A percentile compares a stretch with the other conserved stretches of the same genome.
phyloP scores from a whole-genome alignment of 1,140 invertebrate genomes.

The Popillia japonica region DNA sequence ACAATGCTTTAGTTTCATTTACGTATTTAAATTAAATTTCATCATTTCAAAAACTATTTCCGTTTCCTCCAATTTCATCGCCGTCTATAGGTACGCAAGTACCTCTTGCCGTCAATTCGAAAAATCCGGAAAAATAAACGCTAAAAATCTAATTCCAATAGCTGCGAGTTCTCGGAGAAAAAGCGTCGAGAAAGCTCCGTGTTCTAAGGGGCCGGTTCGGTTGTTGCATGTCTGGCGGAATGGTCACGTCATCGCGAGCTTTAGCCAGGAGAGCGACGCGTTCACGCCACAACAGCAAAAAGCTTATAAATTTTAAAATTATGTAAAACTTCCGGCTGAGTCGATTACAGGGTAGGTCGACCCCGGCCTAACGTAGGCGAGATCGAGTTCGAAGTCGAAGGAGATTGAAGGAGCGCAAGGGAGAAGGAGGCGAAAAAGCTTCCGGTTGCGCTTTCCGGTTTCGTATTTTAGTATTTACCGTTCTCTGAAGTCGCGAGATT shows the following conservation, averaged over 20 bases:
- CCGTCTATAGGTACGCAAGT: no score
- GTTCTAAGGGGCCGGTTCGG: background rate
- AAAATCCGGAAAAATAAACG: background rate
- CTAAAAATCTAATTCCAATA: background rate
- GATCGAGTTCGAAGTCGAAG: background rate
- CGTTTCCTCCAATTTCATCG: no score
- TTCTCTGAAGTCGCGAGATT: background rate
- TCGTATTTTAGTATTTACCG: constrained; percentile 1
- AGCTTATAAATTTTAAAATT: constrained; percentile 40
- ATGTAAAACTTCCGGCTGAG: constrained; percentile 36
- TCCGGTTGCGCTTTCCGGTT: constrained; percentile 1
- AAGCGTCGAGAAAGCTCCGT: background rate
- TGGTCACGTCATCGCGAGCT: constrained; percentile 3
- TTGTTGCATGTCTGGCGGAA: background rate
- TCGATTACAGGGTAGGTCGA: background rate
- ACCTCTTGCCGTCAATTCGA: no score
- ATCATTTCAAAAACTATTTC: background rate
- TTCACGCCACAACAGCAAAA: constrained; percentile 26
- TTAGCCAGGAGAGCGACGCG: background rate
- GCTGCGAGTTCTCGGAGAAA: background rate
- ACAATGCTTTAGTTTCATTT: no score
- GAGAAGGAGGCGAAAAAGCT: background rate
- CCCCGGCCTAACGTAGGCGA: background rate
- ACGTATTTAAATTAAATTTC: background rate
- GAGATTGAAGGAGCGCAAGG: background rate